Evolutionary conservation across 2,888 invertebrate genomes (phyloP), one percentile per base, ranked within the genome.

Genomic region (Eupeodes latifasciatus): DNA sequence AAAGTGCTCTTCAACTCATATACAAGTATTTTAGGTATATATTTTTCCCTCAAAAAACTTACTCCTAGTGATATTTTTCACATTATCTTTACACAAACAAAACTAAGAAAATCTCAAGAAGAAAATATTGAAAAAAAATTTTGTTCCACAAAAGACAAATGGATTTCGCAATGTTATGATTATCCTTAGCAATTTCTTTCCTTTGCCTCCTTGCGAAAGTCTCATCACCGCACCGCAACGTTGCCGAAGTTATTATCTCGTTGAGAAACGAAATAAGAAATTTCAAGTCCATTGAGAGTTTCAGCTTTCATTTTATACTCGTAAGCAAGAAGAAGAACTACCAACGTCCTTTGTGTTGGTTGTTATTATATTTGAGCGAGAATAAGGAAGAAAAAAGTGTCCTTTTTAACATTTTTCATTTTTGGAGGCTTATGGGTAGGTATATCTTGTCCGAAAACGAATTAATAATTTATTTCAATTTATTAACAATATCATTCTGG

Each of bases 131-230:
- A 36, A 36, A 59, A 51, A 59, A 59, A 59, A 27, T 81, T 81
- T 82, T 79, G 64, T 83, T 78, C 74, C 11, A 76, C 62, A 53
- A 83, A 83, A 86, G 79, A 82, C 86, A 86, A 86, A 83, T 86
- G 75, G 86, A 82, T 83, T 79, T 83, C 79, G 53, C 86, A 86
- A 86, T 86, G 79, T 86, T 83, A 78, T 79, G 82, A 76, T 76
- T 86, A 83, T 86, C 79, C 82, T 69, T 69, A 59, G 55, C 53
- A 47, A 74, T 71, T 64, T 74, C 75, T 34, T 61, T 72, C 61
- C 12, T 72, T 34, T 61, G 67, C 61, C n/a, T 72, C 44, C 57
- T 62, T 66, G 47, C 12, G n/a, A 16, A 69, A 67, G 19, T 67
- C 49, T 67, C 66, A 75, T 84, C 72, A 66, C 51, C 11, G 2